Base-by-base conservation (phyloP, 2,797 vertebrate genomes). In the Hylomyscus alleni region DNA sequence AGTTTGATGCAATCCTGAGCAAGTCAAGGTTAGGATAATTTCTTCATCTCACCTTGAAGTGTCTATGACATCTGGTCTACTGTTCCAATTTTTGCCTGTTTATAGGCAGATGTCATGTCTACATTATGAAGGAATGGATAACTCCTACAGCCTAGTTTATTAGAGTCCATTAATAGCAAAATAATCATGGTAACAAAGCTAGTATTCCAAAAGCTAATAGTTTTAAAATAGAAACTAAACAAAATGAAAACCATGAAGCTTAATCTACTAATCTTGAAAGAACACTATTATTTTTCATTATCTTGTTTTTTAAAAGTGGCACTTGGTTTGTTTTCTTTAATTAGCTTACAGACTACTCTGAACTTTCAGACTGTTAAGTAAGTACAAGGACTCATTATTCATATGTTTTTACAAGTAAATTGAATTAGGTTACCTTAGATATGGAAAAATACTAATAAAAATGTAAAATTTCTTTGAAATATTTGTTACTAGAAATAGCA, bases 321-420 rank as follows among this genome's bases (percentile, higher is more conserved):
- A 37, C 89, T 90, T 93, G 34, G 73, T 44, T 73, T 77, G 6
- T 34, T 58, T 91, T 62, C 17, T 19, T 78, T 89, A 93, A 73
- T 90, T 93, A 85, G 22, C 26, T 85, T 67, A 44, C 4, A 91
- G 62, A 93, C n/a, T 47, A 86, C 15, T 31, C 2, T 87, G 52
- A 80, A 90, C 44, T 86, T 93, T 76, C n/a, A 77, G 78, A 93
- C 12, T 90, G 40, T 91, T 82, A 84, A 87, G 19, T 86, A 91
- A 97, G 31, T 76, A 12, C 20, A 95, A 96, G 82, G 9, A 73
- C 52, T 65, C 82, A 56, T 91, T 90, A 80, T 58, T 97, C 93
- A 94, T 92, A 89, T 82, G 96, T 93, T 89, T 97, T 95, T 94
- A 75, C 1, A 93, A 93, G 19, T 78, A 29, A 62, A 85, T 20